A percentile compares a stretch with the other conserved stretches of the same genome.
These are phyloP conservation scores for Ophion ellenae DNA, from an alignment of 2,888 invertebrate genomes.

Conservation along the genomic window DNA sequence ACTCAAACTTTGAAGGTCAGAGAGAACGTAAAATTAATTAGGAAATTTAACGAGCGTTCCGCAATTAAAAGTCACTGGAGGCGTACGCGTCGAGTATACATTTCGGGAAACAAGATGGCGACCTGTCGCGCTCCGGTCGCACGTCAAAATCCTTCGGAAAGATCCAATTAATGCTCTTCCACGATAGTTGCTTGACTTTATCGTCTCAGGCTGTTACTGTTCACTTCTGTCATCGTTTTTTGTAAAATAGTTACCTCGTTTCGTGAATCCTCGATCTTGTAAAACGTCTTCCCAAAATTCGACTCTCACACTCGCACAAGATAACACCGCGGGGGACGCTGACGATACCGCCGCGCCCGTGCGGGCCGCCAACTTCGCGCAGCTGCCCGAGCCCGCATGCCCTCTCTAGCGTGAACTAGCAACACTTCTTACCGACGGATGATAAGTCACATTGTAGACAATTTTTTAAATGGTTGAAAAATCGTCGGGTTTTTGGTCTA, in stretches of 20 bases:
- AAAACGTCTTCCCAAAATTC: conserved; percentile 43
- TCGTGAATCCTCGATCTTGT: conserved; percentile 45
- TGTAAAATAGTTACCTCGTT: conserved; percentile 50
- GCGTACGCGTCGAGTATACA: conserved; percentile 10
- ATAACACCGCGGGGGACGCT: conserved; percentile 20
- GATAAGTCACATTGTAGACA: neutral
- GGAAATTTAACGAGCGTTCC: conserved; percentile 8
- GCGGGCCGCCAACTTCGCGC: neutral
- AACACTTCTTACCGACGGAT: neutral
- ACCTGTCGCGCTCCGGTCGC: conserved; percentile 1
- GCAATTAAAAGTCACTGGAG: neutral
- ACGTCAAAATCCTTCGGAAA: neutral
- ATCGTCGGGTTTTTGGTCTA: too few relatives aligned
- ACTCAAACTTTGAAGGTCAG: neutral
- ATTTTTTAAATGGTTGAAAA: too few relatives aligned
- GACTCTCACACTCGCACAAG: conserved; percentile 24
- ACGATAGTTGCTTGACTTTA: neutral
- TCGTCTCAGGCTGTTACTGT: neutral
- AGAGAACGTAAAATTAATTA: neutral
- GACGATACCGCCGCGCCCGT: neutral
- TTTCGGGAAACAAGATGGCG: conserved; percentile 46
- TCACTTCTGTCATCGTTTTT: neutral
- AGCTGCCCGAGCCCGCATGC: neutral
- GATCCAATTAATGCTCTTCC: neutral
- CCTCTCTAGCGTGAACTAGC: neutral